A percentile compares a stretch with the other conserved stretches of the same genome.
These are phyloP conservation scores for Uloborus diversus DNA, from an alignment of 1,140 invertebrate species.

Conservation along the genomic window DNA sequence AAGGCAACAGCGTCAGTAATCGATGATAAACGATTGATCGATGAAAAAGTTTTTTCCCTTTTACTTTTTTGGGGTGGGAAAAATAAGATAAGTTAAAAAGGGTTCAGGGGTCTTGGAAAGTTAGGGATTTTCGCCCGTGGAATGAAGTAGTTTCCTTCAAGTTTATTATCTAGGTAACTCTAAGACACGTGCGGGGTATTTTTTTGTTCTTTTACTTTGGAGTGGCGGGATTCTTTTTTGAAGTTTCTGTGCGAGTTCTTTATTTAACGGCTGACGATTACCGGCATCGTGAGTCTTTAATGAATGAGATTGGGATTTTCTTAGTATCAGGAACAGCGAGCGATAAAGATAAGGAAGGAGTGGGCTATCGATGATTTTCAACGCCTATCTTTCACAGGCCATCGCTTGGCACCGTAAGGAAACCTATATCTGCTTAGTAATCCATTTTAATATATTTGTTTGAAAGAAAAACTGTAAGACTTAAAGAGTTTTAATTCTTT, in stretches of 20 bases:
- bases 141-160: conserved; percentile 39
- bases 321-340: not conserved
- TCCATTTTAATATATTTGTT: not conserved
- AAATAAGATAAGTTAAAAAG: conserved; percentile 47
- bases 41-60: conserved; percentile 10
- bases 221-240: not conserved
- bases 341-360: not conserved
- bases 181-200: conserved; percentile 36
- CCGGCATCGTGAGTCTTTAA: conserved; percentile 39
- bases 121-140: conserved; percentile 38
- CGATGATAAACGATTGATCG: conserved; percentile 55
- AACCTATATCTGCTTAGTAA: not conserved
- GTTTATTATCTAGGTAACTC: conserved; percentile 42
- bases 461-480: no score
- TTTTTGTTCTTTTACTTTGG: not conserved
- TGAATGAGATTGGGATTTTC: conserved; percentile 8
- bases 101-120: conserved; percentile 15
- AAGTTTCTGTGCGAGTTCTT: conserved; percentile 8
- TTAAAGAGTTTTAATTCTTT: no score
- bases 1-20: conserved; percentile 49
- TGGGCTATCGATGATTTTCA: not conserved
- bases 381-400: not conserved
- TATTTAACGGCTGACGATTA: conserved; percentile 43
- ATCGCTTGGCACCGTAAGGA: no score
- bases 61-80: not conserved